Evolutionary conservation across 2,888 invertebrate genomes (phyloP).

Genomic region (Amiota communis): DNA sequence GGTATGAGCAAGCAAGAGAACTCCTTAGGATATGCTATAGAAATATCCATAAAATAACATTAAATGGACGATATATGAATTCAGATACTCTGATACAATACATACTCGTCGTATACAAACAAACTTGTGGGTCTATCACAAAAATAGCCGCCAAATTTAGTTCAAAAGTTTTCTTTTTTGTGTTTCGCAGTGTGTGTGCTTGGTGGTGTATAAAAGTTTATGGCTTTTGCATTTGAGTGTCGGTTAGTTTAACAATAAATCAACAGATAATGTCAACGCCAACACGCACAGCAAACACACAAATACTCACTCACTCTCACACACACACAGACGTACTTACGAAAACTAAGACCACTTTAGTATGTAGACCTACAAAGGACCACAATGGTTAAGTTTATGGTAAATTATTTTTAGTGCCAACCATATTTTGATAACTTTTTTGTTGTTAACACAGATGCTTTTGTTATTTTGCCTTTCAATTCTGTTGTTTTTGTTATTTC

Average conservation of each 20-base stretch:
- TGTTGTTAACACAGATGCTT: constrained; percentile 47
- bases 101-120: neutral
- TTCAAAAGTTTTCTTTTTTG: constrained; percentile 13
- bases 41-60: no score
- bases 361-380: no score
- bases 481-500: constrained; percentile 29
- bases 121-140: constrained; percentile 11
- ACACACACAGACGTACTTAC: neutral
- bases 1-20: no score
- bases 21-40: no score
- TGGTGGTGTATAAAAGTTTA: constrained; percentile 35
- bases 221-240: constrained; percentile 48
- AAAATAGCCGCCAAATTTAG: constrained; percentile 6
- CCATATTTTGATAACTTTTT: constrained; percentile 39
- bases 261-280: constrained; percentile 58
- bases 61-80: no score
- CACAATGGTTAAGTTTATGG: constrained; percentile 32
- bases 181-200: neutral
- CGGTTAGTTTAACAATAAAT: constrained; percentile 55
- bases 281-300: neutral
- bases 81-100: neutral
- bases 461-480: constrained; percentile 49
- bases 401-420: constrained; percentile 50
- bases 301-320: neutral
- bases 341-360: no score